Evolutionary conservation across 2,888 invertebrate species (phyloP).

Genomic region (Tanytarsus gracilentus): DNA sequence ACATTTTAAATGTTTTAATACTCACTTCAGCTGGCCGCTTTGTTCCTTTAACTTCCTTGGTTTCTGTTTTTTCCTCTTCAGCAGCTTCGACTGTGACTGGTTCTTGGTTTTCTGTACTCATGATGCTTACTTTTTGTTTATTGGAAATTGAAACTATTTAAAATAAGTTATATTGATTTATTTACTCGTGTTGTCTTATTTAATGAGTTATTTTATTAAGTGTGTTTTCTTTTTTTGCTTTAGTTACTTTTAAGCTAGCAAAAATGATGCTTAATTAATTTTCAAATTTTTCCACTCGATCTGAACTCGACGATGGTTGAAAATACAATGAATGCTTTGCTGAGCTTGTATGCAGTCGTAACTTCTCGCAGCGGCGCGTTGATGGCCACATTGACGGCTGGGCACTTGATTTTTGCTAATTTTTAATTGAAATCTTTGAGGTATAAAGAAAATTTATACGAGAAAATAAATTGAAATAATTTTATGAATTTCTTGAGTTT

Average conservation of each 20-base stretch:
- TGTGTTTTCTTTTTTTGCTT: neutral
- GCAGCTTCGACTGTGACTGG: constrained; percentile 65
- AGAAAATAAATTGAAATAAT: constrained; percentile 13
- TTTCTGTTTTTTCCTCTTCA: constrained; percentile 57
- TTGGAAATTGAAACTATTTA: constrained; percentile 30
- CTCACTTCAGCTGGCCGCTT: constrained; percentile 75
- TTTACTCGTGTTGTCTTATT: neutral
- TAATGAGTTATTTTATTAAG: neutral
- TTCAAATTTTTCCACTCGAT: constrained; percentile 23
- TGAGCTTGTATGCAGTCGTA: constrained; percentile 19
- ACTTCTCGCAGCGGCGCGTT: neutral
- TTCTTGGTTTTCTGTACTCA: constrained; percentile 71
- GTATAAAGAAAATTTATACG: constrained; percentile 2
- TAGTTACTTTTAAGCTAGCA: constrained; percentile 3
- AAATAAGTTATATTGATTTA: constrained; percentile 20
- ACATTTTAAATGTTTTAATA: too few relatives aligned
- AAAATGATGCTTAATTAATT: constrained; percentile 20
- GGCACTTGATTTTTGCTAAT: neutral
- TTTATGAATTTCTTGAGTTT: constrained; percentile 18
- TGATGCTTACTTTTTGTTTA: constrained; percentile 41
- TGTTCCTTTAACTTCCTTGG: constrained; percentile 69
- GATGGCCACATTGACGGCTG: constrained; percentile 9
- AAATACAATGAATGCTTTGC: constrained; percentile 20
- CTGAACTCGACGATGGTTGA: constrained; percentile 16
- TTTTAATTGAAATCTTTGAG: neutral